Percentiles rank a stretch among this genome's conserved stretches.
These are phyloP conservation scores for Palythoa grandiflora DNA, from an alignment of 92 coral and sea anemone species.

Conservation along the genomic window DNA sequence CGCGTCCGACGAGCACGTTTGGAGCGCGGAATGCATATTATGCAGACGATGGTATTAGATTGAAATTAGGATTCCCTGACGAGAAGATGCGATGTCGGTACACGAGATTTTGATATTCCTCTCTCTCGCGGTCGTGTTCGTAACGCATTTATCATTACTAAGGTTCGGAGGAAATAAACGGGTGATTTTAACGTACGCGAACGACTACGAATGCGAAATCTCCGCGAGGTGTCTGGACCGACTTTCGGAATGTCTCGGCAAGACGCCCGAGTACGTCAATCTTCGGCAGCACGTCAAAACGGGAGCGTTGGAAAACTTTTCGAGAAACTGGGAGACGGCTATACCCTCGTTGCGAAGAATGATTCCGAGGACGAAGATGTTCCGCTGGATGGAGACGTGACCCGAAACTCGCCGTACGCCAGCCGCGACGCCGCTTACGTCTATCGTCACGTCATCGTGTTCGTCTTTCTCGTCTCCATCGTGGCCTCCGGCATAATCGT, in stretches of 20 bases:
- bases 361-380: background rate
- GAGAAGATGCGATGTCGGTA: background rate
- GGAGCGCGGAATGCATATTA: too few species aligned
- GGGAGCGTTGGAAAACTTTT: background rate
- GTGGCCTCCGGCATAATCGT: background rate
- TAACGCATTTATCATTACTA: background rate
- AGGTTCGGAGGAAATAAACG: background rate
- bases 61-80: too few species aligned
- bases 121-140: background rate
- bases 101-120: background rate
- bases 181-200: background rate
- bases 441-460: background rate
- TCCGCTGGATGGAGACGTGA: background rate
- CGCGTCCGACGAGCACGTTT: too few species aligned
- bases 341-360: background rate
- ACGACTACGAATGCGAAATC: background rate
- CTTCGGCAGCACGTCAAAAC: background rate
- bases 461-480: background rate
- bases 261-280: background rate
- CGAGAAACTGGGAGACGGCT: background rate
- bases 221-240: background rate
- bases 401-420: background rate
- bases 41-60: too few species aligned
- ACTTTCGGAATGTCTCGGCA: background rate
- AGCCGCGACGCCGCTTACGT: background rate